Evolutionary conservation across 1,140 invertebrate genomes (phyloP).

Genomic region (Lepidurus couesii): DNA sequence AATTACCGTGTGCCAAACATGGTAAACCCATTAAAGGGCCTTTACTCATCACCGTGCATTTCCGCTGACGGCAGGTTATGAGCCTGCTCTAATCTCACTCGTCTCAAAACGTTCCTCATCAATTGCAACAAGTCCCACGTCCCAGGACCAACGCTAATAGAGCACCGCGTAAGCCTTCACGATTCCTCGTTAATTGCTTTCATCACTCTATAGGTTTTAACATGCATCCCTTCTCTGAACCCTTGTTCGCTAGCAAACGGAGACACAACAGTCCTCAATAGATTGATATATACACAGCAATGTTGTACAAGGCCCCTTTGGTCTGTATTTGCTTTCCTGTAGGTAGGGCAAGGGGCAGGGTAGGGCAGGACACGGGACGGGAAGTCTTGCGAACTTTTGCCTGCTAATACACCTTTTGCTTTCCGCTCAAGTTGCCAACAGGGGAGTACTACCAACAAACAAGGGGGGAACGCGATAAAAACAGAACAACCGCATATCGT

Average conservation of each 20-base stretch:
- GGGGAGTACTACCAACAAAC: background rate
- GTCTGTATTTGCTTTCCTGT: background rate
- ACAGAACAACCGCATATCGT: background rate
- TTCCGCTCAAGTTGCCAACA: background rate
- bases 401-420: background rate
- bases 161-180: background rate
- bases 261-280: background rate
- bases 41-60: background rate
- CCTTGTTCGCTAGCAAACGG: background rate
- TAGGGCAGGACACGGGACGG: background rate
- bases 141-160: background rate
- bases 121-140: no score
- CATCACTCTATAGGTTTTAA: background rate
- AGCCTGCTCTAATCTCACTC: background rate
- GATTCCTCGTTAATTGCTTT: background rate
- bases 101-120: background rate
- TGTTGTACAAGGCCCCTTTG: background rate
- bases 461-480: constrained; percentile 2
- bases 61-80: constrained; percentile 17
- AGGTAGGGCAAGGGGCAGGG: background rate
- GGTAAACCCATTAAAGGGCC: background rate
- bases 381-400: background rate
- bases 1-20: constrained; percentile 16
- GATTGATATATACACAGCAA: background rate
- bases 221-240: background rate